Base-by-base conservation (phyloP, 2,888 invertebrate genomes). In the Anagyrus pseudococci region DNA sequence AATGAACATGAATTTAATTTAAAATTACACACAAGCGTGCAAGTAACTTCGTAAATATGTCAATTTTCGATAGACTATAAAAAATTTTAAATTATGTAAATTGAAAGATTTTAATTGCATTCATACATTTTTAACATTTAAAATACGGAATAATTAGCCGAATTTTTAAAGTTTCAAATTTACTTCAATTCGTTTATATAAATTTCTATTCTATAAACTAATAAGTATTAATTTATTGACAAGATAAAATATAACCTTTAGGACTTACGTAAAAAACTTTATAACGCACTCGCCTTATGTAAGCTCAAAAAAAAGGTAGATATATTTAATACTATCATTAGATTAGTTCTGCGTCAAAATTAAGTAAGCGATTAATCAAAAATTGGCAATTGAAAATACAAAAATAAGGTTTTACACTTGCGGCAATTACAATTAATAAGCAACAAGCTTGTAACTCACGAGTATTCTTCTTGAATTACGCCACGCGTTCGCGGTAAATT, bases 221-320 rank as follows among this genome's bases (percentile, higher is more conserved):
- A 62, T 44, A 41, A 57, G 17, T 41, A 43, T 44, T 58, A 62
- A 62, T 57, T 40, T 47, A 57, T 43, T 20, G 56, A 41, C 26
- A 63, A 55, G 55, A 44, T 55, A 37, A 49, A 46, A 26, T 19
- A 46, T 56, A 46, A 57, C 43, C 41, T 15, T 47, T 48, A 25
- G n/a, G 40, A 64, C 56, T 64, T 57, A 64, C 63, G 33, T 49
- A 55, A 56, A 55, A 55, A 43, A 46, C 29, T 20, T 40, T 44
- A 62, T 22, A 55, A 57, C 20, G 44, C 47, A 44, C 55, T 55
- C 49, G 57, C 53, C 57, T 63, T 53, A 40, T 13, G 37, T 40
- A 33, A 20, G 26, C 47, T 23, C 22, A 17, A 47, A 25, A 47
- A 47, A 47, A 25, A 25, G 13, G 25, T 4, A 47, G n/a, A 23